Percentiles rank a stretch among this genome's conserved stretches.
These are phyloP conservation scores for Thalassoma bifasciatum DNA, from an alignment of 2,113 vertebrate species.

Conservation along the genomic window DNA sequence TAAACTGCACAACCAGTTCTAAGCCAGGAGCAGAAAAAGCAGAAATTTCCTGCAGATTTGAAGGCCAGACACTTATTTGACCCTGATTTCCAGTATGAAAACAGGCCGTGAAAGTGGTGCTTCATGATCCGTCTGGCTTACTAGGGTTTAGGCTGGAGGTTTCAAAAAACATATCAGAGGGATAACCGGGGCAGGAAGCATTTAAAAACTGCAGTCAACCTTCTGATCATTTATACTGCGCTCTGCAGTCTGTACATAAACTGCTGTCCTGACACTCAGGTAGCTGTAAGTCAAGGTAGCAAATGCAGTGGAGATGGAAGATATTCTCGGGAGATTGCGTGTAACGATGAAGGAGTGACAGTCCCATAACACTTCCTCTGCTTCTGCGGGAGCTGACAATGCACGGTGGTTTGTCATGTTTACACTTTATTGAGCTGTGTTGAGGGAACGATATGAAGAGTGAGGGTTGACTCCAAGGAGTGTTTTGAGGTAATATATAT, in stretches of 20 bases:
- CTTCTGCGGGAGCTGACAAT: constrained; percentile 15
- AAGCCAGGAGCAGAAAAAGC: background rate
- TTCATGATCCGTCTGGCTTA: constrained; percentile 40
- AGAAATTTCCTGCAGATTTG: constrained; percentile 23
- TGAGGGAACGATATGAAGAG: background rate
- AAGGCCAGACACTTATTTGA: constrained; percentile 35
- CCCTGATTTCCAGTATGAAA: constrained; percentile 38
- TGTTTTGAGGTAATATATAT: constrained; percentile 2
- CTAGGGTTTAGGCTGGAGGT: constrained; percentile 22
- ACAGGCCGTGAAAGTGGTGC: constrained; percentile 28
- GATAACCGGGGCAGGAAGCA: background rate
- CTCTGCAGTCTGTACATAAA: background rate
- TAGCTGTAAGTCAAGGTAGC: constrained; percentile 13
- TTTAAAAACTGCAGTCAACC: background rate
- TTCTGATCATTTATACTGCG: constrained; percentile 4
- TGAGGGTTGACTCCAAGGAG: background rate
- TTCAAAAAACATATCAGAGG: constrained; percentile 22
- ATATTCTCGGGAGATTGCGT: constrained; percentile 26
- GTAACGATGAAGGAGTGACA: constrained; percentile 13
- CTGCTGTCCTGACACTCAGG: background rate
- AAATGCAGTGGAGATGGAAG: background rate
- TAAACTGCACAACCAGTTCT: background rate
- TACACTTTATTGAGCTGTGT: constrained; percentile 32
- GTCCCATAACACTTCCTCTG: background rate
- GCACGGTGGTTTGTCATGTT: constrained; percentile 25